Conservation (phyloP, 30 jellyfish, hydroid and myxozoan species). For the Cassiopea andromeda region DNA sequence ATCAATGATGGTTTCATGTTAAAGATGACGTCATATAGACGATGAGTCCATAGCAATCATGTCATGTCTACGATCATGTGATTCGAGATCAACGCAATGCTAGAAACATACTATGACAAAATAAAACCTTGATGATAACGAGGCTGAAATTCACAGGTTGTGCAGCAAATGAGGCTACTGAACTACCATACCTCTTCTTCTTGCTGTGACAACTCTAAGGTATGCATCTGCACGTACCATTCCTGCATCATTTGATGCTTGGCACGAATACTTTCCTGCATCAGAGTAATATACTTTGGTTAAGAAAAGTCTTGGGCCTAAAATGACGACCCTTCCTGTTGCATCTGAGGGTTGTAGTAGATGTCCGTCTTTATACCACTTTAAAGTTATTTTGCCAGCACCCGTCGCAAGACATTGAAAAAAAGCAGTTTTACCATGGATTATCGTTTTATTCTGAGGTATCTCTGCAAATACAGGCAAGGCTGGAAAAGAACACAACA, state of each 20-base stretch:
- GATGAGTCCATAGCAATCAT: too few relatives aligned
- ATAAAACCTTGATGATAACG: too few relatives aligned
- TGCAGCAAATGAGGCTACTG: too few relatives aligned
- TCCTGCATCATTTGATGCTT: slow-evolving; percentile 55
- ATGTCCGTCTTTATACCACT: slow-evolving; percentile 43
- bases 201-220: slow-evolving; percentile 30
- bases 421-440: slow-evolving; percentile 6
- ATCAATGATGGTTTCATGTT: too few relatives aligned
- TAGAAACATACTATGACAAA: too few relatives aligned
- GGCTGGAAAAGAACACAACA: neutral
- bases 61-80: too few relatives aligned
- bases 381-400: neutral
- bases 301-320: neutral
- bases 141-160: too few relatives aligned
- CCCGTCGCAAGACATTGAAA: slow-evolving; percentile 45
- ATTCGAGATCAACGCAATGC: too few relatives aligned
- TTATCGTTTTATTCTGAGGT: slow-evolving; percentile 37
- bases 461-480: slow-evolving; percentile 41
- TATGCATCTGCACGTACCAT: slow-evolving; percentile 24
- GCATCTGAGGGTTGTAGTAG: neutral
- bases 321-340: neutral
- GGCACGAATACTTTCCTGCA: slow-evolving; percentile 52
- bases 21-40: too few relatives aligned
- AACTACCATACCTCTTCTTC: slow-evolving; percentile 19
- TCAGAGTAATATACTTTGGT: slow-evolving; percentile 42